Percentiles rank a stretch among this genome's conserved stretches.
Evolutionary conservation across 2,797 vertebrate genomes (phyloP).

Genomic region (Poeciliopsis paucimaculata): DNA sequence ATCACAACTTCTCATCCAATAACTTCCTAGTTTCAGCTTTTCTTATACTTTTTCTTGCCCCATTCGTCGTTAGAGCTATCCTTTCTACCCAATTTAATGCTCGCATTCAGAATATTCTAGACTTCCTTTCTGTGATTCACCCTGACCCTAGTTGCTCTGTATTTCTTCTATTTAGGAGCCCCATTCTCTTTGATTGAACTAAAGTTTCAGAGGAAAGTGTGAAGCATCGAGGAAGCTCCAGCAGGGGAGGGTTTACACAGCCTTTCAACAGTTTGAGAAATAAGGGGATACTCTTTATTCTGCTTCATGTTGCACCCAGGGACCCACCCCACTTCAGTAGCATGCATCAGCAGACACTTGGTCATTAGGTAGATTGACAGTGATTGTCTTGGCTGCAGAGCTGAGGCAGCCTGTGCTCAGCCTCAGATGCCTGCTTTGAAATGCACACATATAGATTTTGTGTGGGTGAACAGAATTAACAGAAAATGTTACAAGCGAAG

Average conservation of each 20-base stretch:
- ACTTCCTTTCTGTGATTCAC: slow-evolving; percentile 59
- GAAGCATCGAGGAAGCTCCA: slow-evolving; percentile 65
- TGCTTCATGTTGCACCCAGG: slow-evolving; percentile 76
- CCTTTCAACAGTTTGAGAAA: slow-evolving; percentile 71
- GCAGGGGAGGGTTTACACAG: slow-evolving; percentile 62
- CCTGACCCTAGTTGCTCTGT: slow-evolving; percentile 66
- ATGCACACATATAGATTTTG: slow-evolving; percentile 82
- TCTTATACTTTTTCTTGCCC: slow-evolving; percentile 52
- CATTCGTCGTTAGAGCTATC: slow-evolving; percentile 71
- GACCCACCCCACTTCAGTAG: slow-evolving; percentile 64
- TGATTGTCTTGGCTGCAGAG: slow-evolving; percentile 77
- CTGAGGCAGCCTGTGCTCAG: slow-evolving; percentile 62
- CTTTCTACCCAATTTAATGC: slow-evolving; percentile 51
- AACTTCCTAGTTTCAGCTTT: slow-evolving; percentile 46
- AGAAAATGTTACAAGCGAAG: slow-evolving; percentile 79
- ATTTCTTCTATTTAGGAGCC: slow-evolving; percentile 67
- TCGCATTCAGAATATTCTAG: slow-evolving; percentile 69
- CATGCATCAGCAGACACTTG: slow-evolving; percentile 78
- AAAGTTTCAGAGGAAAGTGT: slow-evolving; percentile 73
- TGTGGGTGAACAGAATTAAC: slow-evolving; percentile 81
- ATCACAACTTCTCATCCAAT: slow-evolving; percentile 46
- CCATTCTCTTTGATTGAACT: slow-evolving; percentile 76
- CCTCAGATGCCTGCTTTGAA: slow-evolving; percentile 74
- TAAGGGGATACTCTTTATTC: slow-evolving; percentile 72
- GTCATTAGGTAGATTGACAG: slow-evolving; percentile 83